Conservation (phyloP, 2,888 invertebrate species). For the Apodemia zela region DNA sequence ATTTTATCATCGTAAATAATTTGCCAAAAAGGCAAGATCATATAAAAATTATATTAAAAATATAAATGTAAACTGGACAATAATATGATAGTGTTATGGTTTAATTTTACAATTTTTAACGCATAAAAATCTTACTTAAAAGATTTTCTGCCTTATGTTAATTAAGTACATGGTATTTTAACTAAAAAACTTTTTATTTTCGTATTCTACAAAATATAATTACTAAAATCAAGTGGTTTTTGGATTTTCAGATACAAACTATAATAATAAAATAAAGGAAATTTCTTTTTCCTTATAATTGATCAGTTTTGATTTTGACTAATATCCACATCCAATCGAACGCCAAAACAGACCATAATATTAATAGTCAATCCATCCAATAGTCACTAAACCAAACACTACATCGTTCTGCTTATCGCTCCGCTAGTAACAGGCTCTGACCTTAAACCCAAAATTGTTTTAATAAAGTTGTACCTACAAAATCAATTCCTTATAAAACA, state of each 20-base stretch:
- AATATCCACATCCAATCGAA: background rate
- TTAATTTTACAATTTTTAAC: no score
- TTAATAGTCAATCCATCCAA: background rate
- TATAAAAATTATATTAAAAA: no score
- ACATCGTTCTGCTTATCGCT: slow-evolving; percentile 10
- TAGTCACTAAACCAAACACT: background rate
- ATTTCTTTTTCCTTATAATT: background rate
- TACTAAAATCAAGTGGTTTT: background rate
- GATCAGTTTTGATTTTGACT: background rate
- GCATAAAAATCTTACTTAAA: no score
- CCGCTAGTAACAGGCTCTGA: slow-evolving; percentile 15
- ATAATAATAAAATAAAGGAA: background rate
- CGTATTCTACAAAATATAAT: background rate
- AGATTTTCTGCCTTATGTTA: background rate
- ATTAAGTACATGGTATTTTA: background rate
- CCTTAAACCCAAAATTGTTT: slow-evolving; percentile 15
- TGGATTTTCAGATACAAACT: no score
- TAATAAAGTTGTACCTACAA: slow-evolving; percentile 24
- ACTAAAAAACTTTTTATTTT: background rate
- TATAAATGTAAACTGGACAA: no score
- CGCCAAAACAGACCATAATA: background rate
- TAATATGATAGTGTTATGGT: no score
- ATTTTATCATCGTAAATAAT: no score
- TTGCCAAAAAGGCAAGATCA: no score
- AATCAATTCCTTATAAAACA: slow-evolving; percentile 35